These are phyloP conservation scores for Gymnocheta viridis DNA, from an alignment of 2,888 invertebrate species.

Conservation along the genomic window DNA sequence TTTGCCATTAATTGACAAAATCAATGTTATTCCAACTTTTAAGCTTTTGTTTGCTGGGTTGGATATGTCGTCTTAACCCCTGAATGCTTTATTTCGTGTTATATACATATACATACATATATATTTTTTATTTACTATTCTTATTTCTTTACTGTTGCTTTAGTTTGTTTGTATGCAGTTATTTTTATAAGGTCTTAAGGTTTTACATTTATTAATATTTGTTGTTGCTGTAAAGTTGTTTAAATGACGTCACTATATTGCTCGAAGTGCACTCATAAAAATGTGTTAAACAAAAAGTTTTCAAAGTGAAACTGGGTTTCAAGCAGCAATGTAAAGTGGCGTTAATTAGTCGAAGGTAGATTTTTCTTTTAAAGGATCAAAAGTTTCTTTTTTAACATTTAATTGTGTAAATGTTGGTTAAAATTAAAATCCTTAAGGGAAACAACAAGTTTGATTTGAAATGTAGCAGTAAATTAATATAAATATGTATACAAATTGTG, in stretches of 20 bases:
- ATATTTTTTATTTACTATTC: conserved; percentile 21
- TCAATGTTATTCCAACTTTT: neutral
- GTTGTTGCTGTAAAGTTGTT: conserved; percentile 2
- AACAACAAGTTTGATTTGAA: neutral
- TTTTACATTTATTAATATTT: conserved; percentile 15
- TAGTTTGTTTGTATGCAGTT: conserved; percentile 42
- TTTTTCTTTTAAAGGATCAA: neutral
- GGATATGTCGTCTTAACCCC: conserved; percentile 46
- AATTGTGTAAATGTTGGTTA: neutral
- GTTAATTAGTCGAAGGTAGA: neutral
- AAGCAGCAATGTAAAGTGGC: conserved; percentile 23
- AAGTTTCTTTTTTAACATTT: neutral
- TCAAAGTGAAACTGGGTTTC: neutral
- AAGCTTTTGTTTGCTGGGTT: neutral
- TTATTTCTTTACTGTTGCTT: conserved; percentile 24
- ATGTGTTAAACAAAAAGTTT: conserved; percentile 5
- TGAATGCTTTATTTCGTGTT: conserved; percentile 36
- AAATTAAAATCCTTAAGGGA: neutral
- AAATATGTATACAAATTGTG: neutral
- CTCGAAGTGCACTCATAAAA: conserved; percentile 12
- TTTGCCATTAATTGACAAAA: too few species aligned
- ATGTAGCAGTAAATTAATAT: too few species aligned
- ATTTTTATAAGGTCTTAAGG: conserved; percentile 30
- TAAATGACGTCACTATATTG: conserved; percentile 37
- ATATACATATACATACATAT: too few species aligned